A percentile compares a stretch with the other conserved stretches of the same genome.
Evolutionary conservation across 2,888 invertebrate species (phyloP).

Genomic region (Oligia fasciuncula): DNA sequence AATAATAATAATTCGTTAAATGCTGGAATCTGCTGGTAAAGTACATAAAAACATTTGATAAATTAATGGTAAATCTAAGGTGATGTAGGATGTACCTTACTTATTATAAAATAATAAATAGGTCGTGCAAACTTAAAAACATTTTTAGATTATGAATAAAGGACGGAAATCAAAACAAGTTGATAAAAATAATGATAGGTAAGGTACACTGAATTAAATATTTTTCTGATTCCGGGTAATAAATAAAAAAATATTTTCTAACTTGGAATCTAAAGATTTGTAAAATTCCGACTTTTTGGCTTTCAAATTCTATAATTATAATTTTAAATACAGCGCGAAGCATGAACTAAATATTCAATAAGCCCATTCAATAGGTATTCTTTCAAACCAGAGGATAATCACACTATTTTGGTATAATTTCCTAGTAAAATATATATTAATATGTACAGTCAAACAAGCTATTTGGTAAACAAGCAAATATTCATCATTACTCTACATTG

Average conservation of each 20-base stretch:
- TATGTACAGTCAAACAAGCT: background rate
- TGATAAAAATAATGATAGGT: background rate
- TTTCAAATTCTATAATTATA: background rate
- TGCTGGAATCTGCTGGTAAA: background rate
- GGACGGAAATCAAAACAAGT: slow-evolving; percentile 29
- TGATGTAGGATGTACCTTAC: background rate
- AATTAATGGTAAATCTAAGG: slow-evolving; percentile 12
- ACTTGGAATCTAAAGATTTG: background rate
- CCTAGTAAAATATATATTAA: slow-evolving; percentile 3
- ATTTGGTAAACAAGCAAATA: slow-evolving; percentile 1
- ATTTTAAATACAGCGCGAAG: background rate
- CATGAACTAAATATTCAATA: background rate
- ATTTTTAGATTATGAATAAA: background rate
- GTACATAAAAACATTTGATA: slow-evolving; percentile 19
- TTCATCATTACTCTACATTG: background rate
- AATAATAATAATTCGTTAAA: slow-evolving; percentile 9
- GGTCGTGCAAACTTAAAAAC: background rate
- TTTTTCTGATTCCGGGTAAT: background rate
- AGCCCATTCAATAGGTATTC: slow-evolving; percentile 12
- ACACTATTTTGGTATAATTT: slow-evolving; percentile 20
- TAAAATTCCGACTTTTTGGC: background rate
- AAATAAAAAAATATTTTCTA: background rate
- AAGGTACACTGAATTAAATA: background rate
- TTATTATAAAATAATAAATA: slow-evolving; percentile 10
- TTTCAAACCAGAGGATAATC: slow-evolving; percentile 2